Percentiles rank a stretch among this genome's conserved stretches.
These are phyloP conservation scores for Yponomeuta malinellus DNA, from an alignment of 2,888 invertebrate species.

Conservation along the genomic window DNA sequence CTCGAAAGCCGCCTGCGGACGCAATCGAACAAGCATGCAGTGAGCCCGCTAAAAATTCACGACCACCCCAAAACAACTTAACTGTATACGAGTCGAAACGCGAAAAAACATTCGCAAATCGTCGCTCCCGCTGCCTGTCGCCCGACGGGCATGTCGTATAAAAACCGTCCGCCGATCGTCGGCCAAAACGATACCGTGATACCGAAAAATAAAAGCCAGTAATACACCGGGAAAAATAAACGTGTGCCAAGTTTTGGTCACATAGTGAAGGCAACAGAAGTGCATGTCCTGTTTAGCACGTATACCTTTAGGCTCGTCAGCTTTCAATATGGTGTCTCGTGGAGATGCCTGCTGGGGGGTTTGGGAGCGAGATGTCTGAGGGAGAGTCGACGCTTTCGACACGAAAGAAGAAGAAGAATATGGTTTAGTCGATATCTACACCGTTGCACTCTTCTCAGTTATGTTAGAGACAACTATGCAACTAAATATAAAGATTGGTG, in stretches of 20 bases:
- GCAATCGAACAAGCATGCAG: slow-evolving; percentile 66
- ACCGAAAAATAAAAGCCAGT: slow-evolving; percentile 72
- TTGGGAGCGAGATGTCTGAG: no score
- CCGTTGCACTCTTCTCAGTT: no score
- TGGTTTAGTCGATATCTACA: no score
- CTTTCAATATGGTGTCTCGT: no score
- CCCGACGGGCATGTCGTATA: slow-evolving; percentile 56
- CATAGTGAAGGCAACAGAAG: slow-evolving; percentile 31
- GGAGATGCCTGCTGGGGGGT: no score
- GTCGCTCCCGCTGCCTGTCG: slow-evolving; percentile 40
- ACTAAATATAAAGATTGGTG: no score
- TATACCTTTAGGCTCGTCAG: no score
- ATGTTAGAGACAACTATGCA: no score
- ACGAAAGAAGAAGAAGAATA: no score
- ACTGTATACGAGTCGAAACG: slow-evolving; percentile 52
- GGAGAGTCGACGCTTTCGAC: no score
- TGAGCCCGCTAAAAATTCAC: slow-evolving; percentile 59
- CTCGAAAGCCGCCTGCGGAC: slow-evolving; percentile 52
- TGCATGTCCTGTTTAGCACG: background rate
- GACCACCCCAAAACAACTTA: slow-evolving; percentile 69
- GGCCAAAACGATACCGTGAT: slow-evolving; percentile 73
- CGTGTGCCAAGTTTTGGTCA: slow-evolving; percentile 38
- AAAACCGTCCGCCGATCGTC: slow-evolving; percentile 67
- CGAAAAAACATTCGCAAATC: slow-evolving; percentile 68
- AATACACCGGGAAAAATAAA: slow-evolving; percentile 69